Percentiles rank a stretch among this genome's conserved stretches.
Conservation (phyloP, 2,113 vertebrate species). For the Corvus hawaiiensis region DNA sequence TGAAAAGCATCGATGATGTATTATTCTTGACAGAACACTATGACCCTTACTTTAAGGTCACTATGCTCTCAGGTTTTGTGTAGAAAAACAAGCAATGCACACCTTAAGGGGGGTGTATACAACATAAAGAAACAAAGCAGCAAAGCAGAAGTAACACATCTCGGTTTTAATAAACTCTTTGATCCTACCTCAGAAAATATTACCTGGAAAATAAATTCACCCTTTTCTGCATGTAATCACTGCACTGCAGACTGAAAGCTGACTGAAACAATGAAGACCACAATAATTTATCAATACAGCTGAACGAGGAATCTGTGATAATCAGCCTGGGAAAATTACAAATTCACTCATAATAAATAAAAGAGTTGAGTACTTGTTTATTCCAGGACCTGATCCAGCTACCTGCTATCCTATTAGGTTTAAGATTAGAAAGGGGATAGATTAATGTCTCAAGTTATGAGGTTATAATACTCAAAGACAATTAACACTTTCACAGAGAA, state of each 20-base stretch:
- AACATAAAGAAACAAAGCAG: background rate
- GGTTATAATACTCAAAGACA: background rate
- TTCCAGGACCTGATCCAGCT: background rate
- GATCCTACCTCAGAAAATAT: background rate
- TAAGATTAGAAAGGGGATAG: background rate
- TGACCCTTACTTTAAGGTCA: slow-evolving; percentile 39
- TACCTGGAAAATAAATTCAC: background rate
- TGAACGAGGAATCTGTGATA: background rate
- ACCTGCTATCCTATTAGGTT: background rate
- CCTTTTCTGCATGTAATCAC: background rate
- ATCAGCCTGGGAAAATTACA: background rate
- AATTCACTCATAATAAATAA: background rate
- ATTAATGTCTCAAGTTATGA: background rate
- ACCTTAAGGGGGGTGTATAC: background rate
- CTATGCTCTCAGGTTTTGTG: slow-evolving; percentile 5
- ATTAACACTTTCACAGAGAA: background rate
- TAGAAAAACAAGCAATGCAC: background rate
- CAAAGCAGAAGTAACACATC: background rate
- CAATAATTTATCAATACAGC: background rate
- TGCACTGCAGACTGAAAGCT: background rate
- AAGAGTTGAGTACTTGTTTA: background rate
- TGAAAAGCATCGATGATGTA: background rate
- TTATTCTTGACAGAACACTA: slow-evolving; percentile 28
- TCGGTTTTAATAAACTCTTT: background rate
- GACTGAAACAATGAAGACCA: background rate